Conservation (phyloP, 2,113 vertebrate genomes). For the Oreochromis tanganicae region DNA sequence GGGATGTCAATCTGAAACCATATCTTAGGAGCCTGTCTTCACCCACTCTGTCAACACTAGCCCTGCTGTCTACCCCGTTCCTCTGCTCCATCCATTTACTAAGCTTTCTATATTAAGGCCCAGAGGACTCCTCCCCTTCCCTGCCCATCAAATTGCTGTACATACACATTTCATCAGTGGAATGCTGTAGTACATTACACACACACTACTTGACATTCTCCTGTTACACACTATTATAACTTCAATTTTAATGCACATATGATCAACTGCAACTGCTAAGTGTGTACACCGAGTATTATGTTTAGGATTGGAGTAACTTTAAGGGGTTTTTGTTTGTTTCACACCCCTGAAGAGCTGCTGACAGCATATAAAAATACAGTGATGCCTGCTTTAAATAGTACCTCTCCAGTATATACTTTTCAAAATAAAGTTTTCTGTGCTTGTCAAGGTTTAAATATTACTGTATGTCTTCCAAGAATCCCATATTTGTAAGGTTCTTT, state of each 20-base stretch:
- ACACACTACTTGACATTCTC: neutral
- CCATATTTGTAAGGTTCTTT: neutral
- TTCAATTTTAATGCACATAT: neutral
- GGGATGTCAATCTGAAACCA: conserved; percentile 40
- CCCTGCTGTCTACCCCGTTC: conserved; percentile 30
- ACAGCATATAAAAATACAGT: neutral
- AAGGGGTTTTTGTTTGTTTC: neutral
- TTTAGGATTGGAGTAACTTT: neutral
- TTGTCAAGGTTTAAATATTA: neutral
- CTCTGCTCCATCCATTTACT: conserved; percentile 29
- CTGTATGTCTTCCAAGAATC: neutral
- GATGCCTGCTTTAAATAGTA: neutral
- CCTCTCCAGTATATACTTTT: neutral
- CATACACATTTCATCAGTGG: conserved; percentile 10
- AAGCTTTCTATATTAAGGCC: conserved; percentile 56
- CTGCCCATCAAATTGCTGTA: neutral
- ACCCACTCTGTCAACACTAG: conserved; percentile 52
- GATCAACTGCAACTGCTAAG: neutral
- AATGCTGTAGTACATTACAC: conserved; percentile 41
- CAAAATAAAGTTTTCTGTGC: neutral
- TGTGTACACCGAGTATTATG: neutral
- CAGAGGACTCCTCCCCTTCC: neutral
- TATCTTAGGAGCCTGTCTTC: conserved; percentile 49
- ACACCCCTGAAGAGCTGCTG: neutral
- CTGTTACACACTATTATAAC: conserved; percentile 6